Percentiles rank a stretch among this genome's conserved stretches.
phyloP scores from a whole-genome alignment of 2,113 vertebrate genomes.

The Spilogale gracilis region DNA sequence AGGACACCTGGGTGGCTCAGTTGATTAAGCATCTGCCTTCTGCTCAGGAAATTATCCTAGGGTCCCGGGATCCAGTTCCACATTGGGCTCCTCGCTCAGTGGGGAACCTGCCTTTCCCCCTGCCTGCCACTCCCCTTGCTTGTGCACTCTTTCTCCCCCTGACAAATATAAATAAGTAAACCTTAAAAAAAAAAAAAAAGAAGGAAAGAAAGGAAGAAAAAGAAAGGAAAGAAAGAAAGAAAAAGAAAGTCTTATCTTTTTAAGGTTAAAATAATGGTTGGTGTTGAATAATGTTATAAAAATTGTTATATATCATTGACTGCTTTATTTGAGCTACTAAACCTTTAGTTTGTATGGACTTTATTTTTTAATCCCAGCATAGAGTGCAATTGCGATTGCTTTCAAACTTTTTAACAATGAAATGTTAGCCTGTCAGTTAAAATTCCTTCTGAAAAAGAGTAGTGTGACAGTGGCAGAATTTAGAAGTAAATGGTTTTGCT shows the following conservation, averaged over 20 bases:
- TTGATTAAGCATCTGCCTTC: too few relatives aligned
- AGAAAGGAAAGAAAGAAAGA: too few relatives aligned
- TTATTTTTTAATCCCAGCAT: not conserved
- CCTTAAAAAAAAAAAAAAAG: too few relatives aligned
- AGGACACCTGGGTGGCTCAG: too few relatives aligned
- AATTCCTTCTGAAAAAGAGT: not conserved
- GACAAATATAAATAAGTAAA: too few relatives aligned
- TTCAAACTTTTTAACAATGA: slow-evolving; percentile 17
- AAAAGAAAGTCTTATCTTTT: not conserved
- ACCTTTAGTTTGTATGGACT: slow-evolving; percentile 32
- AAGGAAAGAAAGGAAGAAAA: too few relatives aligned
- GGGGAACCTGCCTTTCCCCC: too few relatives aligned
- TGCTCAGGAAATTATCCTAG: too few relatives aligned
- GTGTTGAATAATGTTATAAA: not conserved
- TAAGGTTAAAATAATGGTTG: not conserved
- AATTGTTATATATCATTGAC: not conserved
- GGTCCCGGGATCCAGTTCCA: too few relatives aligned
- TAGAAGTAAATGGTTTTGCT: slow-evolving; percentile 32
- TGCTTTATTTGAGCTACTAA: slow-evolving; percentile 34
- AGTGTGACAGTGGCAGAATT: slow-evolving; percentile 16
- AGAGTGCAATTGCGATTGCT: not conserved
- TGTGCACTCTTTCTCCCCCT: too few relatives aligned
- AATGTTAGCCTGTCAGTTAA: not conserved
- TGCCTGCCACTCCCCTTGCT: too few relatives aligned
- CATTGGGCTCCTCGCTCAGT: too few relatives aligned